Conservation (phyloP, 2,113 vertebrate genomes). For the Prochilodus magdalenae region DNA sequence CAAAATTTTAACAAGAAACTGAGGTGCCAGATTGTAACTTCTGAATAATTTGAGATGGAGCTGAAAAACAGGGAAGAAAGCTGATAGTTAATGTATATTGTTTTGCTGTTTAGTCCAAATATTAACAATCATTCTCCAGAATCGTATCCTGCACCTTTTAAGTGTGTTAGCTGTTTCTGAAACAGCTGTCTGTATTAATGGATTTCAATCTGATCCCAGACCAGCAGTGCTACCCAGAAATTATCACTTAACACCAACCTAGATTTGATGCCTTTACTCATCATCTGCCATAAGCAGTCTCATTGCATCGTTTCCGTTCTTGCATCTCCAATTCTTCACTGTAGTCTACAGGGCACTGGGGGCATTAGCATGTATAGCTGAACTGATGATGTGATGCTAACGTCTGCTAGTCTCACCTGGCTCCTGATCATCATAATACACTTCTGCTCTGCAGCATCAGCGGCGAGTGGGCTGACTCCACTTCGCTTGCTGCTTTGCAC, state of each 20-base stretch:
- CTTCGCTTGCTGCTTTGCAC: conserved; percentile 8
- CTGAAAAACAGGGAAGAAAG: too few species aligned
- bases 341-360: conserved; percentile 10
- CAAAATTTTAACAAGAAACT: too few species aligned
- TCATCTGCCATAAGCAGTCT: not conserved
- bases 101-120: too few species aligned
- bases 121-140: too few species aligned
- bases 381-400: conserved; percentile 14
- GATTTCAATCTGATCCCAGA: not conserved
- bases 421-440: conserved; percentile 14
- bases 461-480: conserved; percentile 22
- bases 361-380: conserved; percentile 33
- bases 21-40: too few species aligned
- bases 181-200: not conserved
- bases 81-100: too few species aligned
- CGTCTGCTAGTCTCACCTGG: conserved; percentile 38
- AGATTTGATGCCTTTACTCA: not conserved
- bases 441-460: conserved; percentile 19
- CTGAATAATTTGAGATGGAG: too few species aligned
- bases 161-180: not conserved
- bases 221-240: not conserved
- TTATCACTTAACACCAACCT: not conserved
- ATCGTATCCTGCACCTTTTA: too few species aligned
- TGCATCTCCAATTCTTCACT: not conserved
- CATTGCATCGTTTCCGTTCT: not conserved